phyloP scores from a whole-genome alignment of 1,140 invertebrate species.

The Calliopsis andreniformis region DNA sequence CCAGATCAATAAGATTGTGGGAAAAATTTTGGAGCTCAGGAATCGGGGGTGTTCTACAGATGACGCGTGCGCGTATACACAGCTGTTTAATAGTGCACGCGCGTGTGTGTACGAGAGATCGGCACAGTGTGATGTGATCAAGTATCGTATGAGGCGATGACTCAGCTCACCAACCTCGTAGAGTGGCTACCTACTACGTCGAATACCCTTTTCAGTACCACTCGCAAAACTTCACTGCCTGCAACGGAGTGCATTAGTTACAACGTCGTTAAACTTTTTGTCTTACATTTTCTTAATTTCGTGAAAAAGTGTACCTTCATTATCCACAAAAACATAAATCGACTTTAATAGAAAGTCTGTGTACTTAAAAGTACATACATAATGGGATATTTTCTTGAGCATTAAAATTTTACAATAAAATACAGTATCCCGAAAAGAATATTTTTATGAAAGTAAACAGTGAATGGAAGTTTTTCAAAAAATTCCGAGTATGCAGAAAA shows the following conservation, averaged over 20 bases:
- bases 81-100: slow-evolving; percentile 32
- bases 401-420: not conserved
- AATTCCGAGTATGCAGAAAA: not conserved
- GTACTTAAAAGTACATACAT: no score
- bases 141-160: slow-evolving; percentile 71
- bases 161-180: slow-evolving; percentile 66
- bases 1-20: not conserved
- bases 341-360: no score
- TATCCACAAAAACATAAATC: no score
- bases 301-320: no score
- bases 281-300: no score
- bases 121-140: slow-evolving; percentile 66
- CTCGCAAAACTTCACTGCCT: slow-evolving; percentile 39
- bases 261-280: not conserved
- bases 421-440: no score
- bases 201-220: slow-evolving; percentile 53
- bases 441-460: not conserved
- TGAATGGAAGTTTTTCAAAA: not conserved
- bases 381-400: no score
- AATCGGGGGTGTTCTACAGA: slow-evolving; percentile 38
- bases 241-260: slow-evolving; percentile 25
- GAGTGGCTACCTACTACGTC: slow-evolving; percentile 61
- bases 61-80: slow-evolving; percentile 30
- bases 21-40: slow-evolving; percentile 29
- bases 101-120: slow-evolving; percentile 38